Evolutionary conservation across 2,888 invertebrate species (phyloP).

Genomic region (Drosophila buzzatii): DNA sequence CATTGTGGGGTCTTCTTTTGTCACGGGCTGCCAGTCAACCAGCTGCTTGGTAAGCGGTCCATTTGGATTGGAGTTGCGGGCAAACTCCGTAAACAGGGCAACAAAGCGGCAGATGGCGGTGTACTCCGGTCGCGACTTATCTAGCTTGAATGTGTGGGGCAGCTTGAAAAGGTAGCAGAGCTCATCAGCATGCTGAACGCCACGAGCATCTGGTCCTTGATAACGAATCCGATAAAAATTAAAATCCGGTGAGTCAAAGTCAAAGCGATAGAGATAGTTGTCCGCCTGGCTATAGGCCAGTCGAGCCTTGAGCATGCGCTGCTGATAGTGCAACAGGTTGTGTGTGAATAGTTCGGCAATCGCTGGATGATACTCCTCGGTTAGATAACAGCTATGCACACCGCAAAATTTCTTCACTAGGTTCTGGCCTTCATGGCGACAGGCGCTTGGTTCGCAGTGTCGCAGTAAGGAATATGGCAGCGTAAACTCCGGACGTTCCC

Average conservation of each 20-base stretch:
- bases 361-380: slow-evolving; percentile 70
- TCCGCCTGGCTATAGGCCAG: slow-evolving; percentile 64
- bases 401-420: slow-evolving; percentile 69
- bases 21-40: slow-evolving; percentile 64
- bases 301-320: slow-evolving; percentile 74
- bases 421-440: slow-evolving; percentile 53
- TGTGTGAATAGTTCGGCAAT: slow-evolving; percentile 65
- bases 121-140: slow-evolving; percentile 68
- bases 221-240: slow-evolving; percentile 77
- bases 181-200: slow-evolving; percentile 79
- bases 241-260: slow-evolving; percentile 81
- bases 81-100: slow-evolving; percentile 75
- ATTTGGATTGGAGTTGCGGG: slow-evolving; percentile 77
- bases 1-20: slow-evolving; percentile 52
- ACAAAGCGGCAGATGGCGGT: slow-evolving; percentile 73
- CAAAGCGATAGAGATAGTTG: slow-evolving; percentile 83
- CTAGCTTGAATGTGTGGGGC: slow-evolving; percentile 55
- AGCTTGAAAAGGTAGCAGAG: slow-evolving; percentile 78
- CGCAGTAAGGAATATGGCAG: slow-evolving; percentile 11
- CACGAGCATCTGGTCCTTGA: slow-evolving; percentile 60
- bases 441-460: slow-evolving; percentile 20
- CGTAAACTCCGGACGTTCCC: slow-evolving; percentile 37
- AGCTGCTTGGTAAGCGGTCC: slow-evolving; percentile 45
- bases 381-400: slow-evolving; percentile 59
- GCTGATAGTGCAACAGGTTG: slow-evolving; percentile 69